Evolutionary conservation across 2,888 invertebrate species (phyloP).

Genomic region (Alloplasta piceator): DNA sequence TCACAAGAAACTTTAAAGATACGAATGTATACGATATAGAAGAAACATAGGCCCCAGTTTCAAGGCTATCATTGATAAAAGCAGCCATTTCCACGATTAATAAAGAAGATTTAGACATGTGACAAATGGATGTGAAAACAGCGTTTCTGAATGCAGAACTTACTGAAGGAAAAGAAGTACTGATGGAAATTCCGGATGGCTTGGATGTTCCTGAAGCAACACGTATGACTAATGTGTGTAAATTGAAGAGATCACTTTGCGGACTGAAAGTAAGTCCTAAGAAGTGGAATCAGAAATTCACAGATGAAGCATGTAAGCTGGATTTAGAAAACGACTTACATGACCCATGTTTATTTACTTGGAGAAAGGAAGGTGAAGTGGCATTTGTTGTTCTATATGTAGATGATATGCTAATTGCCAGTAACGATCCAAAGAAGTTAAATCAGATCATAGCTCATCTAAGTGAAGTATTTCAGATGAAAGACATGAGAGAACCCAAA

Average conservation of each 20-base stretch:
- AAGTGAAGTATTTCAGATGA: conserved; percentile 59
- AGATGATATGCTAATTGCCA: conserved; percentile 63
- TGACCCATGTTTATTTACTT: conserved; percentile 66
- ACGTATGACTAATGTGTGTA: conserved; percentile 58
- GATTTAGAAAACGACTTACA: conserved; percentile 58
- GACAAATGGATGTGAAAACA: conserved; percentile 64
- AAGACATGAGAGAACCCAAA: conserved; percentile 63
- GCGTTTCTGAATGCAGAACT: conserved; percentile 63
- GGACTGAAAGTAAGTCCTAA: conserved; percentile 63
- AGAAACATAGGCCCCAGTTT: conserved; percentile 68
- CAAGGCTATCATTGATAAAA: conserved; percentile 61
- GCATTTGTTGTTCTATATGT: conserved; percentile 64
- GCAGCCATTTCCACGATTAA: conserved; percentile 52
- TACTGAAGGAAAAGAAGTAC: conserved; percentile 47
- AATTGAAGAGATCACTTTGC: conserved; percentile 66
- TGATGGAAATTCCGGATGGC: conserved; percentile 67
- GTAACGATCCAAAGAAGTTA: conserved; percentile 58
- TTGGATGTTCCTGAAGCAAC: conserved; percentile 20
- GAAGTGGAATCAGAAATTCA: conserved; percentile 65
- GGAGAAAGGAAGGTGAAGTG: conserved; percentile 51
- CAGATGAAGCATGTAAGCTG: conserved; percentile 62
- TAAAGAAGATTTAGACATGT: conserved; percentile 56
- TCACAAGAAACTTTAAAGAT: conserved; percentile 62
- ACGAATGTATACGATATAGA: conserved; percentile 55
- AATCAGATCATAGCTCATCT: conserved; percentile 58